Evolutionary conservation across 1,140 invertebrate genomes (phyloP).

Genomic region (Drosophila lacteicornis): DNA sequence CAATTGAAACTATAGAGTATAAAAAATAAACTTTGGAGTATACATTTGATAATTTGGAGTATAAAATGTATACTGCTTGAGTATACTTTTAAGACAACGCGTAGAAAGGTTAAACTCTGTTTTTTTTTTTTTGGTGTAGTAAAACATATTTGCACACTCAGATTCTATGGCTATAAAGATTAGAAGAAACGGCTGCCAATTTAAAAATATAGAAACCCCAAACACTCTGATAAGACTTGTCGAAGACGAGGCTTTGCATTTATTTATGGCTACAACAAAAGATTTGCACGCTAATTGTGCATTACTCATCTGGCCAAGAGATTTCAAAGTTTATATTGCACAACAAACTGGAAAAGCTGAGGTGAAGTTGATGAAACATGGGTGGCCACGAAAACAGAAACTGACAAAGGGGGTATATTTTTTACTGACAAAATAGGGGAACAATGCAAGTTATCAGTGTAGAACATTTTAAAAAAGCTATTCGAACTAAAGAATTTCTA

Average conservation of each 20-base stretch:
- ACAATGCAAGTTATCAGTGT: background rate
- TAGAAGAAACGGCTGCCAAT: background rate
- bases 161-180: conserved; percentile 7
- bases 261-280: conserved; percentile 25
- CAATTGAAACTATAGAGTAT: no score
- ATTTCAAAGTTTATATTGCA: conserved; percentile 43
- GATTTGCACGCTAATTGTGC: conserved; percentile 6
- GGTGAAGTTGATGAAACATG: conserved; percentile 7
- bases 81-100: no score
- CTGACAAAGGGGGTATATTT: background rate
- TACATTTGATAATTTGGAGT: no score
- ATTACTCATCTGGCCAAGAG: conserved; percentile 32
- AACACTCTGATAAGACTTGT: conserved; percentile 4
- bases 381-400: background rate
- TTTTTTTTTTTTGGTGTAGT: background rate
- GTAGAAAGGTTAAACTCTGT: no score
- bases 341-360: conserved; percentile 34
- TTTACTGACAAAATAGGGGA: background rate
- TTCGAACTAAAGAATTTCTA: no score
- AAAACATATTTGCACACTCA: background rate
- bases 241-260: background rate
- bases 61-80: no score
- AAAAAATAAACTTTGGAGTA: no score
- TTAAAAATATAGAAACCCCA: background rate
- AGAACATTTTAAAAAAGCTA: no score